Conservation (phyloP, 2,797 vertebrate genomes). For the Botia almorhae region DNA sequence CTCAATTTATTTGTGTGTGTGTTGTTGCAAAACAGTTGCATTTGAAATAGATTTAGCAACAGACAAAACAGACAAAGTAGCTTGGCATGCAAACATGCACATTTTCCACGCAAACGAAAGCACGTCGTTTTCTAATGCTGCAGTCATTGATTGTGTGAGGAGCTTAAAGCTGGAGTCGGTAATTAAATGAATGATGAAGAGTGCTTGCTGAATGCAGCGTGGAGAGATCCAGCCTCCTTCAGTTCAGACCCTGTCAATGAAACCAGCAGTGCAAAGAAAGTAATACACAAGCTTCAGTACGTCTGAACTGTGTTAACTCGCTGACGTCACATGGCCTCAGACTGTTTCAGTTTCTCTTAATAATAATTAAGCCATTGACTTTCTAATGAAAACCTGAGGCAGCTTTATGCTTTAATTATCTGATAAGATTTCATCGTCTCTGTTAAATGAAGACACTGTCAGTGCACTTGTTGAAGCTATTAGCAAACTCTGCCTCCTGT, state of each 20-base stretch:
- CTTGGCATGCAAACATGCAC: background rate
- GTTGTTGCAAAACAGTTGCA: conserved; percentile 5
- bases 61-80: background rate
- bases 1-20: conserved; percentile 2
- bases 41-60: conserved; percentile 16
- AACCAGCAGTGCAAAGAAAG: background rate
- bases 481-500: background rate
- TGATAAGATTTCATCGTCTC: conserved; percentile 2
- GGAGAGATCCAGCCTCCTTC: background rate
- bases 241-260: background rate
- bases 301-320: background rate
- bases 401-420: background rate
- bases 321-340: background rate
- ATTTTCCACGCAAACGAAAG: background rate
- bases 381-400: background rate
- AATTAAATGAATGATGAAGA: background rate
- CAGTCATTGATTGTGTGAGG: background rate
- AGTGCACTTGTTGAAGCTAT: background rate
- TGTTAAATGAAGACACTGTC: background rate
- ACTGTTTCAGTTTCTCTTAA: background rate
- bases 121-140: background rate
- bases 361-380: background rate
- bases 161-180: background rate
- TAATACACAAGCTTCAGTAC: background rate
- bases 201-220: background rate